These are phyloP conservation scores for Enteromius paludinosus DNA, from an alignment of 2,797 vertebrate species.

Conservation along the genomic window DNA sequence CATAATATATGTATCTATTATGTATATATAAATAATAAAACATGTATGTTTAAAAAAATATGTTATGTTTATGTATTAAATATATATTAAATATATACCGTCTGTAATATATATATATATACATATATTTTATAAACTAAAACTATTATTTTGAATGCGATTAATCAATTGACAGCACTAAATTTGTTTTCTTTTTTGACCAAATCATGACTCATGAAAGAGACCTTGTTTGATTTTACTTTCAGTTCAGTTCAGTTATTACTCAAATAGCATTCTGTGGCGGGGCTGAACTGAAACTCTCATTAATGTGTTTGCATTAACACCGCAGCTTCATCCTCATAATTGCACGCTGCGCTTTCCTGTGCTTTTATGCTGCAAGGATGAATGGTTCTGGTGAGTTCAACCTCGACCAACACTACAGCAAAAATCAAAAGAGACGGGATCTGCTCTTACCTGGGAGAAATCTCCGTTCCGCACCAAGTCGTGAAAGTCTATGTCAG, in stretches of 20 bases:
- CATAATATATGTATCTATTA: no score
- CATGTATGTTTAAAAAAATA: no score
- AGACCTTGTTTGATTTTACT: neutral
- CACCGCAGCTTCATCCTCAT: neutral
- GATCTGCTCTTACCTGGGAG: slow-evolving; percentile 35
- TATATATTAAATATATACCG: no score
- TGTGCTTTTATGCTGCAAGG: neutral
- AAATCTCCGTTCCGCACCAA: slow-evolving; percentile 49
- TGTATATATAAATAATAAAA: no score
- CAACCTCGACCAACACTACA: neutral
- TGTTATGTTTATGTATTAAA: no score
- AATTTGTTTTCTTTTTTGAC: neutral
- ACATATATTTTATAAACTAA: no score
- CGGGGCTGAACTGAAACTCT: neutral
- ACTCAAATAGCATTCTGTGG: neutral
- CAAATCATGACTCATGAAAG: neutral
- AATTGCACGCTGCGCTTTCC: neutral
- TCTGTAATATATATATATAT: no score
- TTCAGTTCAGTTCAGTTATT: neutral
- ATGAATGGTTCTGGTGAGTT: neutral
- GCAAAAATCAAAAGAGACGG: neutral
- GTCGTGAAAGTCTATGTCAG: slow-evolving; percentile 47
- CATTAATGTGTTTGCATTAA: neutral
- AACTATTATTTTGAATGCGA: no score
- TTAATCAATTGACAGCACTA: no score